Conservation (phyloP, 2,888 invertebrate species). For the Brachypalpus laphriformis region DNA sequence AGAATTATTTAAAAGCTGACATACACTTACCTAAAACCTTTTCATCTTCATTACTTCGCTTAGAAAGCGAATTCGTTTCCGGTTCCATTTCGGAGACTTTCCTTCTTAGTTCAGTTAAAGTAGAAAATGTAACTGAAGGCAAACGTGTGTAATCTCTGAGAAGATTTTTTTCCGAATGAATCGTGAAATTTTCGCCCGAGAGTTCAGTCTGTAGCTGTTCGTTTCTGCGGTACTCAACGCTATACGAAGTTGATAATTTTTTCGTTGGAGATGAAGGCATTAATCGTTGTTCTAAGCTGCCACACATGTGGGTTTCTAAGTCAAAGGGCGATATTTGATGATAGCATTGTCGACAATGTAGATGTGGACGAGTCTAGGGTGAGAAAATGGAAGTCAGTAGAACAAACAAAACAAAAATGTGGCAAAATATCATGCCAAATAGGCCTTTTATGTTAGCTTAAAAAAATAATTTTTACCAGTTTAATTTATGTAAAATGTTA, state of each 20-base stretch:
- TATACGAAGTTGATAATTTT: not conserved
- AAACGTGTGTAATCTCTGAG: slow-evolving; percentile 7
- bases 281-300: not conserved
- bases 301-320: slow-evolving; percentile 54
- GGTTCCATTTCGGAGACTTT: slow-evolving; percentile 61
- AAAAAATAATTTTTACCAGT: no score
- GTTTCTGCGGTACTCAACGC: not conserved
- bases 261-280: not conserved
- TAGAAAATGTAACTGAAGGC: slow-evolving; percentile 45
- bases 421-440: no score
- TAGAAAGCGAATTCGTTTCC: slow-evolving; percentile 7
- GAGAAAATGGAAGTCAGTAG: not conserved
- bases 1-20: not conserved
- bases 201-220: slow-evolving; percentile 17
- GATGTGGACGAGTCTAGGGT: slow-evolving; percentile 56
- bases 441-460: no score
- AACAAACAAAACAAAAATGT: no score
- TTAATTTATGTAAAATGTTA: no score
- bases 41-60: slow-evolving; percentile 75
- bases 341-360: slow-evolving; percentile 61
- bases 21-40: slow-evolving; percentile 75
- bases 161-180: not conserved
- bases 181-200: slow-evolving; percentile 13
- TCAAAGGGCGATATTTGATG: slow-evolving; percentile 69
- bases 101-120: slow-evolving; percentile 32